Conservation (phyloP, 92 coral and sea anemone genomes). For the Galaxea fascicularis region DNA sequence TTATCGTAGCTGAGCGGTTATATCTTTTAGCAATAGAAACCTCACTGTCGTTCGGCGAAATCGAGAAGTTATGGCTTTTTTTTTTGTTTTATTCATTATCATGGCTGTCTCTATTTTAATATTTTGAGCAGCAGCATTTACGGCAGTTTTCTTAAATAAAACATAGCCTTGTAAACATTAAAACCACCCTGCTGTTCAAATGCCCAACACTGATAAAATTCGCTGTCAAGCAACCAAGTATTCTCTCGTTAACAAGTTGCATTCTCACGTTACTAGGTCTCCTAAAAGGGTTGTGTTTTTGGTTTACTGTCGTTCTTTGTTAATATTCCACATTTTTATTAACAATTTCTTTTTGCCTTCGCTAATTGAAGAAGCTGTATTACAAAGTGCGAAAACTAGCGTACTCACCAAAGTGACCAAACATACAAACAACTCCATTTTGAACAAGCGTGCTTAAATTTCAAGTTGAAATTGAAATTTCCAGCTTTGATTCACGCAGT, state of each 20-base stretch:
- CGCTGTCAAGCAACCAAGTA: conserved; percentile 7
- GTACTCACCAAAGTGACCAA: not conserved
- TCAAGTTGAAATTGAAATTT: not conserved
- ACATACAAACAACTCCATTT: not conserved
- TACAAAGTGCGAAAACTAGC: not conserved
- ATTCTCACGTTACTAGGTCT: not conserved
- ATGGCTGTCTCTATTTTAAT: not conserved
- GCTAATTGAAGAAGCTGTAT: not conserved
- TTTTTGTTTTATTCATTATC: not conserved
- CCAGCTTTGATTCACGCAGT: not conserved
- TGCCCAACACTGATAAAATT: not conserved
- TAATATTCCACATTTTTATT: not conserved
- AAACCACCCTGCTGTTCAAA: not conserved
- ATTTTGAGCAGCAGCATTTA: not conserved
- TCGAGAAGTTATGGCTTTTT: not conserved
- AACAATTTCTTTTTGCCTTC: not conserved
- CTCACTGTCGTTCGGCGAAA: not conserved
- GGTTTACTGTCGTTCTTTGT: not conserved
- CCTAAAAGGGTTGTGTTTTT: not conserved
- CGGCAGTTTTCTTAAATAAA: not conserved
- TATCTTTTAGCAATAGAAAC: not conserved
- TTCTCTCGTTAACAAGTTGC: not conserved
- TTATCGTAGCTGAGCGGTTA: not conserved
- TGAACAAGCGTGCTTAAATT: not conserved
- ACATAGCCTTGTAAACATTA: not conserved